phyloP scores from a whole-genome alignment of 1,140 invertebrate genomes.

The Sesamia nonagrioides region DNA sequence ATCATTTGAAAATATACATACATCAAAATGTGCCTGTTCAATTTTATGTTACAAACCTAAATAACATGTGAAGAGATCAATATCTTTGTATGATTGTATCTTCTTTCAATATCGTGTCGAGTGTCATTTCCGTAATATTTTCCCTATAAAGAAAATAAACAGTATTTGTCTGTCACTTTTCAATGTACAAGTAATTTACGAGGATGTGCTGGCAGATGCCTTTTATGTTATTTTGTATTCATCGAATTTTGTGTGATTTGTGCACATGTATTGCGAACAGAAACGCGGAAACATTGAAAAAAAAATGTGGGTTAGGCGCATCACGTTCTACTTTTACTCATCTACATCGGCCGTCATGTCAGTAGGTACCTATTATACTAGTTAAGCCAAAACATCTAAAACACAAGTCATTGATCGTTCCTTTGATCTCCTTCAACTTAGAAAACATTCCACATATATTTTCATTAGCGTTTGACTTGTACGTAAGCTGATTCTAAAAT shows the following conservation, averaged over 20 bases:
- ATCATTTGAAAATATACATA: too few relatives aligned
- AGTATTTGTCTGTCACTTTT: slow-evolving; percentile 11
- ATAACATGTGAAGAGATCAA: neutral
- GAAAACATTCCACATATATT: too few relatives aligned
- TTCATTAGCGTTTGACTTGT: too few relatives aligned
- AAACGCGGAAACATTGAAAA: neutral
- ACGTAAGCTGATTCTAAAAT: too few relatives aligned
- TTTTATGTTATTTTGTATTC: neutral
- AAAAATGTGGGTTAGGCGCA: too few relatives aligned
- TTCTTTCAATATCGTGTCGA: neutral
- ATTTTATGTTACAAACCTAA: neutral
- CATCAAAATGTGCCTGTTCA: too few relatives aligned
- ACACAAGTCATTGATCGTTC: too few relatives aligned
- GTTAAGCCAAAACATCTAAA: too few relatives aligned
- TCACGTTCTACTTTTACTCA: too few relatives aligned
- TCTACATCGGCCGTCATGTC: too few relatives aligned
- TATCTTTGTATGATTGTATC: slow-evolving; percentile 24
- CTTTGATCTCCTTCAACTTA: too few relatives aligned
- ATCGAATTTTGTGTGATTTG: neutral
- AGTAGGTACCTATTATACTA: too few relatives aligned
- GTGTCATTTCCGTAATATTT: slow-evolving; percentile 18
- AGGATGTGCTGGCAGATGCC: neutral
- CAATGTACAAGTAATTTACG: slow-evolving; percentile 35
- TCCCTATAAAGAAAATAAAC: slow-evolving; percentile 14
- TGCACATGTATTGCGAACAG: neutral